Evolutionary conservation across 2,113 vertebrate genomes (phyloP), one percentile per base, ranked within the genome.

Genomic region (Eubucco bourcierii): DNA sequence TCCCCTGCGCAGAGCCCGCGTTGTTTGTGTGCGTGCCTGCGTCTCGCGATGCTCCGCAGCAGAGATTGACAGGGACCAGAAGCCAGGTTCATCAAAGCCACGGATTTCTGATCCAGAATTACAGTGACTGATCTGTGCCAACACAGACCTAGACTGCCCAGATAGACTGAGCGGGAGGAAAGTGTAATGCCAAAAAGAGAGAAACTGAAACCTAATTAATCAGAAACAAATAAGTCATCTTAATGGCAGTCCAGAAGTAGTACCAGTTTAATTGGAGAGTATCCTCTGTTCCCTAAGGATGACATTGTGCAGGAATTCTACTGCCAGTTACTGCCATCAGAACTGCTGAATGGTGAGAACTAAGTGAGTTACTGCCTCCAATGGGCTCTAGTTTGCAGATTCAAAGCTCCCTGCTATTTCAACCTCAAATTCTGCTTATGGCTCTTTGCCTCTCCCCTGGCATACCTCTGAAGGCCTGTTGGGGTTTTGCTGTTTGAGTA

Each of bases 131-230:
- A 92, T 97, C 60, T 61, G 25, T 97, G 96, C 97, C 97, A 96
- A 90, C 80, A 58, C 97, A 97, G 90, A 87, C 92, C 94, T 96
- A 96, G 87, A 95, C 95, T 85, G 96, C 97, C 96, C 97, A 98
- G 96, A 97, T 90, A 97, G 95, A 95, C 88, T 87, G 92, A 97
- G 96, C 97, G 97, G 96, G 97, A 98, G 97, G 97, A 84, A 97
- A 94, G 90, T 1, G 67, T 65, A 95, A 93, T 96, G 98, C 96
- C 97, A 97, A 97, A 95, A 97, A 95, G 92, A 76, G 94, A 96
- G 94, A 95, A 95, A 88, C 87, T 60, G 88, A 92, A 95, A 96
- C 91, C 93, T 97, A 96, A 97, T 97, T 97, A 97, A 96, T 96
- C 91, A 95, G 96, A 97, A 97, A 97, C 85, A 95, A 97, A 75